phyloP scores from a whole-genome alignment of 2,888 invertebrate genomes.

The Morpho deidamia region DNA sequence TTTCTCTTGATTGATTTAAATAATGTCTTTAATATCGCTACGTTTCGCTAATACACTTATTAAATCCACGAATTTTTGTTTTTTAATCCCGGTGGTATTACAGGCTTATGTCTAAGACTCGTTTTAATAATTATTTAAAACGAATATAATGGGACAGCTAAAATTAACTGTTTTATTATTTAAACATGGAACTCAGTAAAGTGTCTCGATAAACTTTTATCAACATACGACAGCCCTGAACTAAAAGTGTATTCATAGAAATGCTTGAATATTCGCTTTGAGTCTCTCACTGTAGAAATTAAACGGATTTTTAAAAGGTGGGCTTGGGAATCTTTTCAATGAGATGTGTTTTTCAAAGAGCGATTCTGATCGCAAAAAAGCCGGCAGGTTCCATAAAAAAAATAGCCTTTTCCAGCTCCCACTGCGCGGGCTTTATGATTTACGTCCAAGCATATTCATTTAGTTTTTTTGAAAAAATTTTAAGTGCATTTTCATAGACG shows the following conservation, averaged over 20 bases:
- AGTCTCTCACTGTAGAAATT: constrained; percentile 7
- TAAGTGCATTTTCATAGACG: not conserved
- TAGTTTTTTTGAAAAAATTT: not conserved
- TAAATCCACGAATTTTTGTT: too few species aligned
- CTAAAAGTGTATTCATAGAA: constrained; percentile 17
- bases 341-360: constrained; percentile 7
- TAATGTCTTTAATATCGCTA: too few species aligned
- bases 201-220: not conserved
- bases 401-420: not conserved
- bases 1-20: too few species aligned
- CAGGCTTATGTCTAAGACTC: too few species aligned
- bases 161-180: not conserved
- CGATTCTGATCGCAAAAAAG: not conserved
- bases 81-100: too few species aligned
- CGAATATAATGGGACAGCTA: too few species aligned
- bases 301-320: constrained; percentile 12
- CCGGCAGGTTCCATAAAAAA: not conserved
- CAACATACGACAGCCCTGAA: not conserved
- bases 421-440: constrained; percentile 1
- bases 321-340: constrained; percentile 9
- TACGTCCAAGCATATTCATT: constrained; percentile 2
- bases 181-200: not conserved
- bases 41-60: too few species aligned
- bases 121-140: too few species aligned
- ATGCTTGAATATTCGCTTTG: constrained; percentile 16